These are phyloP conservation scores for Maniola hyperantus DNA, from an alignment of 2,888 invertebrate genomes.

Conservation along the genomic window DNA sequence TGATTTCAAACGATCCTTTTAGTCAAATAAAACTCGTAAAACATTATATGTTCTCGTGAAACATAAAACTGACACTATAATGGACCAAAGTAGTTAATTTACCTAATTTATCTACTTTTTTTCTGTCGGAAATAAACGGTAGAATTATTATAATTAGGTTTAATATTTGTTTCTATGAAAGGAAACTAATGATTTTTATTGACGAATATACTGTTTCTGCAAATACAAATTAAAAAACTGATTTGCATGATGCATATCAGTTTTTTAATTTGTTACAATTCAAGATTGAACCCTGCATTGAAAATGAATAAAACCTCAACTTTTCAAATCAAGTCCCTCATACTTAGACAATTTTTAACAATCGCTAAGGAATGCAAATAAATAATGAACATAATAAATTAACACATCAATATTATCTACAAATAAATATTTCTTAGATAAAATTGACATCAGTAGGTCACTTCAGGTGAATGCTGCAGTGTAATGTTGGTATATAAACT, in stretches of 20 bases:
- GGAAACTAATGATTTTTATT: slow-evolving; percentile 22
- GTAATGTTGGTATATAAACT: slow-evolving; percentile 65
- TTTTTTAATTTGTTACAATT: no score
- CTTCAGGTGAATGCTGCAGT: slow-evolving; percentile 53
- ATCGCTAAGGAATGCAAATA: slow-evolving; percentile 49
- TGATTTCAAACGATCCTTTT: slow-evolving; percentile 10
- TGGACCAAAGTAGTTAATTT: slow-evolving; percentile 7
- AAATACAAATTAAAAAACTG: neutral
- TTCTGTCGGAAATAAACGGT: slow-evolving; percentile 3
- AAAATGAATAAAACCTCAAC: neutral
- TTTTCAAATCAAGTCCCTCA: neutral
- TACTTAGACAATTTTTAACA: slow-evolving; percentile 33
- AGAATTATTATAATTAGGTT: slow-evolving; percentile 6
- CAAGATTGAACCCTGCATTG: neutral
- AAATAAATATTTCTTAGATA: slow-evolving; percentile 66
- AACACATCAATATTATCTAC: slow-evolving; percentile 66
- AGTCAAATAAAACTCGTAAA: slow-evolving; percentile 1
- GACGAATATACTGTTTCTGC: neutral
- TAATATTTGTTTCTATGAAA: slow-evolving; percentile 22
- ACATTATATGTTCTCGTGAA: slow-evolving; percentile 13
- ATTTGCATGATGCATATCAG: neutral
- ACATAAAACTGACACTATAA: slow-evolving; percentile 14
- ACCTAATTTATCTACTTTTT: neutral
- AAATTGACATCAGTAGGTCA: slow-evolving; percentile 70
- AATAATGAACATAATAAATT: slow-evolving; percentile 58